A percentile compares a stretch with the other conserved stretches of the same genome.
Evolutionary conservation across 92 coral and sea anemone species (phyloP).

Genomic region (Epizoanthus illoricatus): DNA sequence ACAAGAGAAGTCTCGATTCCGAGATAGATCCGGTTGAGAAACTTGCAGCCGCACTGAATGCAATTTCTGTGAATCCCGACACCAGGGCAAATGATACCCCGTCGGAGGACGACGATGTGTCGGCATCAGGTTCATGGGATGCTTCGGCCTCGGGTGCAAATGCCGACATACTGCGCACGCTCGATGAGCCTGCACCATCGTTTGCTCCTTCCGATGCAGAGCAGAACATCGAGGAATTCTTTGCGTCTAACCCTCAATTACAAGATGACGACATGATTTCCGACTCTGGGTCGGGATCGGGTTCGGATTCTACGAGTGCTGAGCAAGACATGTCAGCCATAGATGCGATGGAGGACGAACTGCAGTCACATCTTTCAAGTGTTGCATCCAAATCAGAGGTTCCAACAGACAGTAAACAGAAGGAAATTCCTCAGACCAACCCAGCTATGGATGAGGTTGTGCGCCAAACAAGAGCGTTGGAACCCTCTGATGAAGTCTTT

Average conservation of each 20-base stretch:
- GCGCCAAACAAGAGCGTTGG: conserved; percentile 13
- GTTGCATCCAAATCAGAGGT: not conserved
- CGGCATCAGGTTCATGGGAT: conserved; percentile 59
- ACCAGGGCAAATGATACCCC: conserved; percentile 4
- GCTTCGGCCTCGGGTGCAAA: conserved; percentile 37
- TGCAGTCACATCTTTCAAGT: conserved; percentile 13
- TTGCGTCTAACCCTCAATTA: not conserved
- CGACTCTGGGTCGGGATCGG: conserved; percentile 13
- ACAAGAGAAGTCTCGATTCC: conserved; percentile 12
- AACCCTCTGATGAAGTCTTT: conserved; percentile 20
- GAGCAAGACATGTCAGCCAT: conserved; percentile 8
- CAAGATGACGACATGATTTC: not conserved
- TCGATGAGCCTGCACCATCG: not conserved
- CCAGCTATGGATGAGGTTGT: not conserved
- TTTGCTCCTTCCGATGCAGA: not conserved
- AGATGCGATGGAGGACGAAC: conserved; percentile 34
- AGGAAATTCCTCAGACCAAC: not conserved
- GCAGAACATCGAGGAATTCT: conserved; percentile 14
- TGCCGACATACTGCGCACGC: not conserved
- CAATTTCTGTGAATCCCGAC: conserved; percentile 25
- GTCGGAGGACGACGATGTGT: conserved; percentile 15
- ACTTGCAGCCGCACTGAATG: conserved; percentile 65
- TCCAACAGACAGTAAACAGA: not conserved
- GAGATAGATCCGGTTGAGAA: conserved; percentile 51
- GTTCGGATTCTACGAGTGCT: not conserved